A percentile compares a stretch with the other conserved stretches of the same genome.
phyloP scores from a whole-genome alignment of 2,888 invertebrate genomes.

The Erebia ligea region DNA sequence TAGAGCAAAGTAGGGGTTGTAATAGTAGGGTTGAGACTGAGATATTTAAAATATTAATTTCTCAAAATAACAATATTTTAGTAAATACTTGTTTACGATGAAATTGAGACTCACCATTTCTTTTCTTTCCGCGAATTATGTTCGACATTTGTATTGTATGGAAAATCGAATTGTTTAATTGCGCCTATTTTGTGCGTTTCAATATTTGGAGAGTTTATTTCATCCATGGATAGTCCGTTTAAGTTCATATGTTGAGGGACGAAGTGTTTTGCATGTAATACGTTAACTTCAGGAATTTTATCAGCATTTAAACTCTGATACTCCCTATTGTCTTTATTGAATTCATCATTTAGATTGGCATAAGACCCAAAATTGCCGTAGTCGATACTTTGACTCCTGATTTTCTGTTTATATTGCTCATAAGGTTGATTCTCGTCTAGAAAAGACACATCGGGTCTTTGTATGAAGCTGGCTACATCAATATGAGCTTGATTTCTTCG shows the following conservation, averaged over 20 bases:
- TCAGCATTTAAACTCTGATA: constrained; percentile 32
- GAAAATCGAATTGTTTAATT: constrained; percentile 3
- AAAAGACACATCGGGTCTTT: constrained; percentile 48
- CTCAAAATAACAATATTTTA: background rate
- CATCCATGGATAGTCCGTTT: constrained; percentile 9
- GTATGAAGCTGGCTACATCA: constrained; percentile 62
- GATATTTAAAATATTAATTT: too few relatives aligned
- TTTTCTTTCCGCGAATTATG: constrained; percentile 31
- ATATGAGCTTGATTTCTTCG: constrained; percentile 49
- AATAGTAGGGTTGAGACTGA: too few relatives aligned
- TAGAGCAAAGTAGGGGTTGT: too few relatives aligned
- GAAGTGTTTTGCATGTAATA: constrained; percentile 37
- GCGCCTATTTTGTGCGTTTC: constrained; percentile 5
- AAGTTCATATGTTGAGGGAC: constrained; percentile 37
- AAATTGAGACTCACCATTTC: constrained; percentile 22
- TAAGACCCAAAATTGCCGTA: background rate
- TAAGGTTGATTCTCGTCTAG: constrained; percentile 42
- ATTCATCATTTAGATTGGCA: constrained; percentile 14
- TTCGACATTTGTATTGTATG: background rate
- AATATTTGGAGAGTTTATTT: background rate
- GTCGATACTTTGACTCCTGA: constrained; percentile 16
- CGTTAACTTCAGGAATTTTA: constrained; percentile 39
- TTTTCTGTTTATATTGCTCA: constrained; percentile 37
- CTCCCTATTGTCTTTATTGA: constrained; percentile 13
- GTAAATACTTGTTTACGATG: too few relatives aligned